Evolutionary conservation across 2,797 vertebrate genomes (phyloP), one percentile per base, ranked within the genome.

Genomic region (Eulemur coronatus): DNA sequence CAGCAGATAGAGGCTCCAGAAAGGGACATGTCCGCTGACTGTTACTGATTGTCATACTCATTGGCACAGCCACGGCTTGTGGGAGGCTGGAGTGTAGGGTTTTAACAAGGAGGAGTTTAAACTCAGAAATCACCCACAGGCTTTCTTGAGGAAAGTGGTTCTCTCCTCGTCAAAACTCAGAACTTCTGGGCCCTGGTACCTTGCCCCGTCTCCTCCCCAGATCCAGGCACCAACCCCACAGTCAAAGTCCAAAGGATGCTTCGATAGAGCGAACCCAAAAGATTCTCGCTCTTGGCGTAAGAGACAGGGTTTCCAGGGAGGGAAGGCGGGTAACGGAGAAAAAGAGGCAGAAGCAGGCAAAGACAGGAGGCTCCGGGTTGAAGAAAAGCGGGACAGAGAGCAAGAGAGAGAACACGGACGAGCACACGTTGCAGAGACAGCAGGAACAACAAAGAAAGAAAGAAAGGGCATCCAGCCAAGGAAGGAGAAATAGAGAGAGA

Each of bases 51-150:
- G 0, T 2, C 2, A 0, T 4, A 18, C 70, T 28, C 17, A 0
- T 24, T 7, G 1, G 7, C 17, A 0, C 0, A 4, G 30, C n/a
- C 43, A 2, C 18, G 1, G 13, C 41, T 3, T 4, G 7, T 3
- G 33, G 9, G 15, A 24, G 28, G 4, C 59, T 5, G 2, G 35
- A 15, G 9, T 11, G 1, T 0, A 0, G 24, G 3, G 12, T 65
- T 50, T 73, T 46, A 41, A 35, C 52, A 59, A 81, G 24, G 13
- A 86, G 5, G 10, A 1, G 1, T 26, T 38, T 55, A n/a, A 38
- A 69, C 30, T 15, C n/a, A 59, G 82, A 81, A 52, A 67, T 5
- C 15, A 43, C 48, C 30, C 84, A 30, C 28, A 75, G 79, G 5
- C 41, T 41, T 5, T 24, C 79, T 84, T 13, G 4, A 30, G 63